phyloP scores from a whole-genome alignment of 2,113 vertebrate genomes.

The Gymnorhina tibicen region DNA sequence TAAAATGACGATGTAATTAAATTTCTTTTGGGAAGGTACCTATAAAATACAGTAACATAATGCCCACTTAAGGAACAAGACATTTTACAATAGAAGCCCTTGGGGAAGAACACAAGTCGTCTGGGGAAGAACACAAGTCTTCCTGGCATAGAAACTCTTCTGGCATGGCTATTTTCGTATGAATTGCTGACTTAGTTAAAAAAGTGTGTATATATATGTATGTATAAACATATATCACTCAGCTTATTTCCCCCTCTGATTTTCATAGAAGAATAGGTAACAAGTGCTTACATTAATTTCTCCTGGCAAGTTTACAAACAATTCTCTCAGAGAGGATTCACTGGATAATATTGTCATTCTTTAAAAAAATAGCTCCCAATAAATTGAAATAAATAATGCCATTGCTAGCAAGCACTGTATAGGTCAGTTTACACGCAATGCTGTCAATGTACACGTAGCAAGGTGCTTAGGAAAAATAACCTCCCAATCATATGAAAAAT shows the following conservation, averaged over 20 bases:
- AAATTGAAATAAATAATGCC: not conserved
- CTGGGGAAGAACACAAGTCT: not conserved
- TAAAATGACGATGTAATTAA: not conserved
- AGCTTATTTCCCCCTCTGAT: not conserved
- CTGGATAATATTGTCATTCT: not conserved
- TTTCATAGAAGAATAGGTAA: not conserved
- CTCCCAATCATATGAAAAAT: not conserved
- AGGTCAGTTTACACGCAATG: not conserved
- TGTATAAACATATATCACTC: not conserved
- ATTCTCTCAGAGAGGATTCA: not conserved
- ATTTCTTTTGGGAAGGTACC: not conserved
- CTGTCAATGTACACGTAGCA: not conserved
- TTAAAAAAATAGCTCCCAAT: not conserved
- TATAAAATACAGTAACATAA: slow-evolving; percentile 22
- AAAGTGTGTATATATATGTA: accelerated
- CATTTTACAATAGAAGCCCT: not conserved
- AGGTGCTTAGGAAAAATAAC: not conserved
- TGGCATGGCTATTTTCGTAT: not conserved
- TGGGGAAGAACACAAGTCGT: not conserved
- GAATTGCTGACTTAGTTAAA: not conserved
- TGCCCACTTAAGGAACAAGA: not conserved
- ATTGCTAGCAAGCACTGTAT: not conserved
- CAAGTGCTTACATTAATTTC: not conserved
- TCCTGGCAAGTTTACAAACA: not conserved
- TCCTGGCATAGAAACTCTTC: not conserved